Conservation (phyloP, 2,113 vertebrate species). For the Stegastes partitus region DNA sequence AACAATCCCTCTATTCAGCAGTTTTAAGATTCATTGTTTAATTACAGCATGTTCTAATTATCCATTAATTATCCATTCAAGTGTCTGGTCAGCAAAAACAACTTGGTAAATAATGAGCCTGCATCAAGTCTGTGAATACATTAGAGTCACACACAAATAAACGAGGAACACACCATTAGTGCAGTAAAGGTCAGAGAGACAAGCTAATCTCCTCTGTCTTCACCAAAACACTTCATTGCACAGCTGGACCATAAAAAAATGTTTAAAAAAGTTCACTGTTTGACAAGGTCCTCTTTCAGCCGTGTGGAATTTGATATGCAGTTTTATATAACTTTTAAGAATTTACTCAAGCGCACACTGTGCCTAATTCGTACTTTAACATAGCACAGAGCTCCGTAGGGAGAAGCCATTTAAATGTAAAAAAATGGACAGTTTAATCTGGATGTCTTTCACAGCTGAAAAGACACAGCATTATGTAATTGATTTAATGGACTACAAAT, state of each 20-base stretch:
- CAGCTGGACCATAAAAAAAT: slow-evolving; percentile 13
- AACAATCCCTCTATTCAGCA: slow-evolving; percentile 54
- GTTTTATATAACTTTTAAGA: not conserved
- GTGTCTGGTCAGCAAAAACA: slow-evolving; percentile 73
- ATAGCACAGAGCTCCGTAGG: not conserved
- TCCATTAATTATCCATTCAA: slow-evolving; percentile 68
- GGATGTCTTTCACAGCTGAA: not conserved
- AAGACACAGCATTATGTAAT: not conserved
- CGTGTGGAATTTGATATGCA: not conserved
- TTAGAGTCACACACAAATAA: slow-evolving; percentile 56
- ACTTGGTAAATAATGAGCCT: slow-evolving; percentile 68
- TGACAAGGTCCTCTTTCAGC: not conserved
- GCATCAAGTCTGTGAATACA: slow-evolving; percentile 49
- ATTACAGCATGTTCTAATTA: slow-evolving; percentile 66
- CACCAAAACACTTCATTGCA: slow-evolving; percentile 21
- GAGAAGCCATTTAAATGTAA: not conserved
- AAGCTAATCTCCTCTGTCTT: slow-evolving; percentile 34
- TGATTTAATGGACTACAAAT: not conserved
- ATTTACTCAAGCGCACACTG: not conserved
- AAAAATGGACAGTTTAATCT: not conserved
- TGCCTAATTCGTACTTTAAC: not conserved
- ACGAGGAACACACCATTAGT: slow-evolving; percentile 25
- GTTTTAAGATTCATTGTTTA: slow-evolving; percentile 60
- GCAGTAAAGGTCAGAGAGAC: slow-evolving; percentile 61
- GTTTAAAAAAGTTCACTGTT: not conserved